Percentiles rank a stretch among this genome's conserved stretches.
These are phyloP conservation scores for Escarpia spicata DNA, from an alignment of 2,888 invertebrate genomes.

Conservation along the genomic window DNA sequence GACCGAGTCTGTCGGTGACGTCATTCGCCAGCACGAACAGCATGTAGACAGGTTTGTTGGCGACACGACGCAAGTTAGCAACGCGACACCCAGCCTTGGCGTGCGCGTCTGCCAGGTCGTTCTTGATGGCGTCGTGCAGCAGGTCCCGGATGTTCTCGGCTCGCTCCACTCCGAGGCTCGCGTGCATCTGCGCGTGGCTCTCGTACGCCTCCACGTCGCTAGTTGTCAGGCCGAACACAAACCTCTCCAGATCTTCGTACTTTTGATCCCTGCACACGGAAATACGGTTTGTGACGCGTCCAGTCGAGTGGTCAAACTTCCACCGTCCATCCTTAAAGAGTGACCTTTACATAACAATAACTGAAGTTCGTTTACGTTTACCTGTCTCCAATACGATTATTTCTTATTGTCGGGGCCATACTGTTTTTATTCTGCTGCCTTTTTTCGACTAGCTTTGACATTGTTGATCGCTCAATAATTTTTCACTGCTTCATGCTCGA, in stretches of 20 bases:
- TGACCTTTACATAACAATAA: too few relatives aligned
- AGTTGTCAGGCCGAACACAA: neutral
- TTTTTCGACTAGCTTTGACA: neutral
- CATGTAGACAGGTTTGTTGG: constrained; percentile 13
- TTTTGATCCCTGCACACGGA: neutral
- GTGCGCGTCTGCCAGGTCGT: neutral
- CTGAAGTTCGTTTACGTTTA: too few relatives aligned
- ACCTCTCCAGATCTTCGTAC: neutral
- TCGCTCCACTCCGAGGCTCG: constrained; percentile 11
- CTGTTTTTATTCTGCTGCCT: too few relatives aligned
- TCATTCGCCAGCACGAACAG: neutral
- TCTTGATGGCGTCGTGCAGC: constrained; percentile 16
- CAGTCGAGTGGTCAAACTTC: neutral
- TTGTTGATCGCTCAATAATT: neutral
- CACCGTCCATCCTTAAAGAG: neutral
- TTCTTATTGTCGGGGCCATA: too few relatives aligned
- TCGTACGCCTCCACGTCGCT: constrained; percentile 12
- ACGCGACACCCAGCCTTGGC: neutral
- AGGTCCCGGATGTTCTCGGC: constrained; percentile 13
- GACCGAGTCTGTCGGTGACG: neutral
- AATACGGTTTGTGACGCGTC: neutral
- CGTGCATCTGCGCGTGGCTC: constrained; percentile 10
- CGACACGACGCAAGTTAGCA: neutral
- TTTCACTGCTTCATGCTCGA: neutral
- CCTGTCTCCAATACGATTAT: too few relatives aligned